phyloP scores from a whole-genome alignment of 2,113 vertebrate genomes.

The Jacana jacana region DNA sequence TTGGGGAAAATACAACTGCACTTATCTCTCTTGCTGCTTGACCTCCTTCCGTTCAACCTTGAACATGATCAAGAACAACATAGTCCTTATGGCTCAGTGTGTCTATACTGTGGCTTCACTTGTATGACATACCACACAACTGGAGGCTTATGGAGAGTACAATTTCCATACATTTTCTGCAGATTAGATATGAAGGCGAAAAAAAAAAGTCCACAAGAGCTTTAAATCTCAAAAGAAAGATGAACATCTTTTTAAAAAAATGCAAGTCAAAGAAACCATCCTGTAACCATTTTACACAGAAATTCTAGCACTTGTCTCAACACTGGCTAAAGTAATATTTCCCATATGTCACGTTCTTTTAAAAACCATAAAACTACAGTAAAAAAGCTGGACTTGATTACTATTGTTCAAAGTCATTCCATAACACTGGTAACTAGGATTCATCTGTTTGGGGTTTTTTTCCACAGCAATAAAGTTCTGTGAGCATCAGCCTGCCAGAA shows the following conservation, averaged over 20 bases:
- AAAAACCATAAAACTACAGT: constrained; percentile 29
- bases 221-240: neutral
- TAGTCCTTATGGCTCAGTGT: neutral
- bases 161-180: neutral
- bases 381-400: constrained; percentile 61
- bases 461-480: constrained; percentile 4
- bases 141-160: neutral
- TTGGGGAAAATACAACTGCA: neutral
- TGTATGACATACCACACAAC: neutral
- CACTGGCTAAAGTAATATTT: constrained; percentile 17
- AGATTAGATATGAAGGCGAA: neutral
- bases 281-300: neutral
- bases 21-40: neutral
- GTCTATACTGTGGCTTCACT: neutral
- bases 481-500: neutral
- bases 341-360: constrained; percentile 11
- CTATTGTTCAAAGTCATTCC: constrained; percentile 45
- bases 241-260: neutral
- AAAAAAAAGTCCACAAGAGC: neutral
- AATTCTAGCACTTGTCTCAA: constrained; percentile 48
- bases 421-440: neutral
- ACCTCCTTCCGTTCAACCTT: neutral
- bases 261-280: neutral
- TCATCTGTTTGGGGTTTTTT: constrained; percentile 1
- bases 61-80: neutral